Base-by-base conservation (phyloP, 2,888 invertebrate species). In the Tiphia femorata region DNA sequence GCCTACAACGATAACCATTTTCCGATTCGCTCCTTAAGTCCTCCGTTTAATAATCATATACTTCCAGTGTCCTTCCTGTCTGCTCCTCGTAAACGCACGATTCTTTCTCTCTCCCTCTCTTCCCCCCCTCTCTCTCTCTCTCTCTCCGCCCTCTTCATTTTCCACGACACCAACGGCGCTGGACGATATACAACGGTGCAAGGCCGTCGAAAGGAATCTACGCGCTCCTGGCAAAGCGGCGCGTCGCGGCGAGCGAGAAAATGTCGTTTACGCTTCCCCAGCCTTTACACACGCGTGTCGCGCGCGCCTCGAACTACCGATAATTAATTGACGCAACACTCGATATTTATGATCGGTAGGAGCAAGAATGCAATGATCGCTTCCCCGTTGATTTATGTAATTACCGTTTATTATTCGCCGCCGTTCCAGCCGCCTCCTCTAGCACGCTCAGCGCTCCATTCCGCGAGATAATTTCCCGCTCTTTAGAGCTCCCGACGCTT, bases 291-390 rank as follows among this genome's bases (percentile, higher is more conserved):
- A n/a, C n/a, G n/a, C n/a, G n/a, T n/a, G n/a, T n/a, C n/a, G n/a
- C n/a, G n/a, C n/a, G n/a, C n/a, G n/a, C n/a, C n/a, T n/a, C n/a
- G n/a, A n/a, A n/a, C n/a, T n/a, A n/a, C 25, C 50, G 58, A 25
- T 54, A 64, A 67, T 59, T 56, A 62, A 67, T 67, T 51, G 59
- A 56, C 63, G 54, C 57, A 55, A 49, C 35, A 41, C 43, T 43
- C n/a, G 42, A 52, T 57, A 49, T 56, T 57, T 63, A 66, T 44
- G 54, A 58, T 27, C 57, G 43, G 14, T 46, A 40, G n/a, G 42
- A 33, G 42, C 42, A 58, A 49, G 51, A 51, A 52, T 29, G 56
- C 51, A 17, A 47, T 49, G 51, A 59, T 52, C 59, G 56, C 43
- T 20, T 10, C 17, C n/a, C 16, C 17, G 19, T 30, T 49, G 53